Evolutionary conservation across 2,888 invertebrate species (phyloP).

Genomic region (Chrysomela aeneicollis): DNA sequence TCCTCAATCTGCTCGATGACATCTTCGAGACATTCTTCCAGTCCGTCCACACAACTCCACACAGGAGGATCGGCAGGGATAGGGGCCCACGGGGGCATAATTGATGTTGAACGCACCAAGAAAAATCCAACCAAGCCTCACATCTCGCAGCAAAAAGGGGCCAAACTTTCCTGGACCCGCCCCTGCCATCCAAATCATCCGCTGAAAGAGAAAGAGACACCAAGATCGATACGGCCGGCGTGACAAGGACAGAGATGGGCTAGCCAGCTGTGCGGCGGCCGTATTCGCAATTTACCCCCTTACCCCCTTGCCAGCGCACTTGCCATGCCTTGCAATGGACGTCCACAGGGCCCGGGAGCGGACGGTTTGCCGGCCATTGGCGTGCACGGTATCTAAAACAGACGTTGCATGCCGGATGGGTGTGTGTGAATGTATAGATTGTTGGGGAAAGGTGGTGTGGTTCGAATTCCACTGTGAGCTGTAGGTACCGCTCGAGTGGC

Average conservation of each 20-base stretch:
- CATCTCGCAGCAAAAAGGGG: too few relatives aligned
- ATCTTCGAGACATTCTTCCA: too few relatives aligned
- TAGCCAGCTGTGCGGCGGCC: slow-evolving; percentile 45
- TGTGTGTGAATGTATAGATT: neutral
- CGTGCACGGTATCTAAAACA: too few relatives aligned
- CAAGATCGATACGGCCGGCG: slow-evolving; percentile 34
- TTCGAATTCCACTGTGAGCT: too few relatives aligned
- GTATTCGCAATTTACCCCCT: slow-evolving; percentile 50
- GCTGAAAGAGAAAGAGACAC: slow-evolving; percentile 26
- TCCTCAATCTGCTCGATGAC: too few relatives aligned
- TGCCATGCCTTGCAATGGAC: slow-evolving; percentile 58
- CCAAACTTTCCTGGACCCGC: neutral
- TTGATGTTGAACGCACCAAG: too few relatives aligned
- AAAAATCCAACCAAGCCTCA: too few relatives aligned
- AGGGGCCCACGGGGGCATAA: too few relatives aligned
- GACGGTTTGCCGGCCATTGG: slow-evolving; percentile 32
- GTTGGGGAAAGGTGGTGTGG: too few relatives aligned
- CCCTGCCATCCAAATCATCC: slow-evolving; percentile 23
- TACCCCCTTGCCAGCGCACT: slow-evolving; percentile 49
- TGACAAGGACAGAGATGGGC: slow-evolving; percentile 33
- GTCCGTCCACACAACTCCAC: too few relatives aligned
- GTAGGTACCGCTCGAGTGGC: too few relatives aligned
- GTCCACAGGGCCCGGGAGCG: slow-evolving; percentile 51
- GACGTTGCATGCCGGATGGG: neutral
- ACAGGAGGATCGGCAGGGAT: too few relatives aligned